phyloP scores from a whole-genome alignment of 2,888 invertebrate species.

The Halictus quadricinctus region DNA sequence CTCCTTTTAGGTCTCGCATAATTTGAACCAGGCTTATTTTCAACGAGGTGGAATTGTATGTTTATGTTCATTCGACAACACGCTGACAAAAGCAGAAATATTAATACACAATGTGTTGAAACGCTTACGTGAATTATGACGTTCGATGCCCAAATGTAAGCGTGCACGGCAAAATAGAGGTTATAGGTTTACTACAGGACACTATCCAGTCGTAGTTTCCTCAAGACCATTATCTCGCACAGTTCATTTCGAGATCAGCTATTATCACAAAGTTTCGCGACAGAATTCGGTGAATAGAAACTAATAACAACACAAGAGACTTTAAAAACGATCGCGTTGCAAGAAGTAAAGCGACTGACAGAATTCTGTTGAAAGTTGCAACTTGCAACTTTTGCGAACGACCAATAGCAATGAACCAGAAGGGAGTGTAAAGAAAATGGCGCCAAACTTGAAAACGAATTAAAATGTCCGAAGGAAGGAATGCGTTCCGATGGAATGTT shows the following conservation, averaged over 20 bases:
- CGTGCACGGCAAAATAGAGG: constrained; percentile 20
- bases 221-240: not conserved
- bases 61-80: not conserved
- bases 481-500: not conserved
- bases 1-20: not conserved
- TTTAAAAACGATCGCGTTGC: constrained; percentile 2
- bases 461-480: too few relatives aligned
- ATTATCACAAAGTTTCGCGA: not conserved
- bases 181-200: constrained; percentile 20
- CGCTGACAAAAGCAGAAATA: not conserved
- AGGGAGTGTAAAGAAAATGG: constrained; percentile 5
- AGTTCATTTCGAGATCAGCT: not conserved
- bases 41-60: not conserved
- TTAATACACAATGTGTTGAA: not conserved
- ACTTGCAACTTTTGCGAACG: not conserved
- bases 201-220: not conserved
- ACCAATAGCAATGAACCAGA: constrained; percentile 31
- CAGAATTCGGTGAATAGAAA: not conserved
- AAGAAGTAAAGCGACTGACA: constrained; percentile 21
- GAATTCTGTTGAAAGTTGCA: constrained; percentile 17
- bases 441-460: constrained; percentile 15
- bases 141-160: not conserved
- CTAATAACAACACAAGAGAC: constrained; percentile 8
- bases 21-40: not conserved
- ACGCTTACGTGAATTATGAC: constrained; percentile 29